These are phyloP conservation scores for Tiliacea citrago DNA, from an alignment of 2,888 invertebrate species.

Conservation along the genomic window DNA sequence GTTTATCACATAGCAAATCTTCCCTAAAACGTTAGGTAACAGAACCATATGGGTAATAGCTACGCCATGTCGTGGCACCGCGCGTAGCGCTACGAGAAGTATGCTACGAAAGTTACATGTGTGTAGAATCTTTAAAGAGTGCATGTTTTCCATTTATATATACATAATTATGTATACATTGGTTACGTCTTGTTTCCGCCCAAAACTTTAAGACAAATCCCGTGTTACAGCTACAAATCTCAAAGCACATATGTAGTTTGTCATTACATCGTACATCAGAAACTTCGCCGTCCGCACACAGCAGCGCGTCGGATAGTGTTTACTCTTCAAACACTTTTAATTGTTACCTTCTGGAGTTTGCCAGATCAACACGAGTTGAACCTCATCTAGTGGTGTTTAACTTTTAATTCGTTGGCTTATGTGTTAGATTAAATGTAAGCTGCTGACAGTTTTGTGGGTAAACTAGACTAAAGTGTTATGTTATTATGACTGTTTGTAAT, in stretches of 20 bases:
- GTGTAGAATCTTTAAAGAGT: background rate
- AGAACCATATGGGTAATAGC: background rate
- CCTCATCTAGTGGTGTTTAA: conserved; percentile 42
- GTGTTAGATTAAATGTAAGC: conserved; percentile 33
- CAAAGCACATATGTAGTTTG: conserved; percentile 41
- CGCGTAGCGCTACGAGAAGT: background rate
- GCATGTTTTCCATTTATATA: too few relatives aligned
- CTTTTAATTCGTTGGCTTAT: conserved; percentile 50
- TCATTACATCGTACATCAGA: conserved; percentile 53
- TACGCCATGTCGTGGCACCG: background rate
- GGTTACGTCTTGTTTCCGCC: background rate
- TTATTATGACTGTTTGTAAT: background rate
- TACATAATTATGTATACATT: background rate
- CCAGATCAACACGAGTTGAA: conserved; percentile 48
- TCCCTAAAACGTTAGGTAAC: background rate
- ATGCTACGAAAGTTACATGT: background rate
- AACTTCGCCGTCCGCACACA: conserved; percentile 56
- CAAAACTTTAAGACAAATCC: conserved; percentile 1
- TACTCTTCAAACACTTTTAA: conserved; percentile 63
- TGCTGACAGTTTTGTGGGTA: conserved; percentile 25
- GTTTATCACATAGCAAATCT: background rate
- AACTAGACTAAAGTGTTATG: conserved; percentile 5
- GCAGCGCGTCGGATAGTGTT: conserved; percentile 55
- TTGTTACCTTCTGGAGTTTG: conserved; percentile 57
- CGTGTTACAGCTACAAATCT: conserved; percentile 22